Percentiles rank a stretch among this genome's conserved stretches.
Evolutionary conservation across 2,888 invertebrate species (phyloP).

Genomic region (Troilus luridus): DNA sequence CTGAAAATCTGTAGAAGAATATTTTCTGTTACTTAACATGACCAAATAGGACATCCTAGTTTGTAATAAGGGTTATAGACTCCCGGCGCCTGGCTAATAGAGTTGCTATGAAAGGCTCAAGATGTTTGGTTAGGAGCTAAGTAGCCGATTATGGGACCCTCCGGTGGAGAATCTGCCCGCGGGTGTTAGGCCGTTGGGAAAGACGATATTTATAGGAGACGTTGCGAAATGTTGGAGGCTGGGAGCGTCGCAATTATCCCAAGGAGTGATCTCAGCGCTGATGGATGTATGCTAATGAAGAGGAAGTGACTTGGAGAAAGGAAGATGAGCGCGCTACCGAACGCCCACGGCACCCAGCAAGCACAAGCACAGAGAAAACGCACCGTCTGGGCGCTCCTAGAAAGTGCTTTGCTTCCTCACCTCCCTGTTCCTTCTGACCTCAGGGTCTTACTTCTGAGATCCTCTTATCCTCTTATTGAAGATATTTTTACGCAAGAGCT

Average conservation of each 20-base stretch:
- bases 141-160: background rate
- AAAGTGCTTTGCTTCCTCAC: background rate
- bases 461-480: no score
- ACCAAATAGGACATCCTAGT: background rate
- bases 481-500: background rate
- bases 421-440: background rate
- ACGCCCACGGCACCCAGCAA: slow-evolving; percentile 23
- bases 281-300: slow-evolving; percentile 40
- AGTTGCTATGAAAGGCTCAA: background rate
- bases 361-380: slow-evolving; percentile 2
- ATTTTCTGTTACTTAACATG: no score
- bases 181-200: background rate
- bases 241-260: slow-evolving; percentile 22
- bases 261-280: background rate
- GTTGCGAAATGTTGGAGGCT: slow-evolving; percentile 32
- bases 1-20: no score
- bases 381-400: background rate
- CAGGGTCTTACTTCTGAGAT: background rate
- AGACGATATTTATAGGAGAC: slow-evolving; percentile 14
- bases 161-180: background rate
- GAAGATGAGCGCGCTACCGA: slow-evolving; percentile 37
- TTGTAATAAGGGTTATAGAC: background rate
- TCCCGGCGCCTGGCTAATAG: background rate
- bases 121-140: background rate
- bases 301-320: slow-evolving; percentile 29